These are phyloP conservation scores for Scyliorhinus canicula DNA, from an alignment of 2,797 vertebrate genomes.

Conservation along the genomic window DNA sequence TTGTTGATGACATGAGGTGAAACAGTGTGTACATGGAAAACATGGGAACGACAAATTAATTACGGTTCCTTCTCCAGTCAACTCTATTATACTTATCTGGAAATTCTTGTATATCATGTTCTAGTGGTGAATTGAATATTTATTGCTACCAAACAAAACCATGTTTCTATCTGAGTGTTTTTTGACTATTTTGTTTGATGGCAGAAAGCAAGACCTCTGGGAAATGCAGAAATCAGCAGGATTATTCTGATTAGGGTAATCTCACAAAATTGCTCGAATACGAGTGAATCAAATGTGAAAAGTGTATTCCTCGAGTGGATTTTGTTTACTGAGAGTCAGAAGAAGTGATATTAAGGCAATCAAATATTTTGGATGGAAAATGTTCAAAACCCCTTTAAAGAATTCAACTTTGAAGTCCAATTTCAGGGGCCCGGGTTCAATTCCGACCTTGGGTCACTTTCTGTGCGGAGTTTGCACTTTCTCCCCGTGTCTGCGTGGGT, in stretches of 20 bases:
- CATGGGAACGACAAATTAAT: slow-evolving; percentile 18
- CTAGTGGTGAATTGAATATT: neutral
- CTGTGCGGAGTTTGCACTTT: too few species aligned
- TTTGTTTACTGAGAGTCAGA: neutral
- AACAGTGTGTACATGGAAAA: neutral
- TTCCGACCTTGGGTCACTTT: too few species aligned
- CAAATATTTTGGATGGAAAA: slow-evolving; percentile 6
- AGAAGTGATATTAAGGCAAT: neutral
- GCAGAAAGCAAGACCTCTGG: neutral
- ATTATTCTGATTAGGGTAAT: neutral
- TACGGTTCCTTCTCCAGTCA: neutral
- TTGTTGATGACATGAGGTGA: slow-evolving; percentile 6
- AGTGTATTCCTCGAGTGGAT: neutral
- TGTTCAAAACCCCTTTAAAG: neutral
- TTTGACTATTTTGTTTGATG: neutral
- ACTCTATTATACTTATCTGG: neutral
- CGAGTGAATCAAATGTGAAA: neutral
- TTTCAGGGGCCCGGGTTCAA: too few species aligned
- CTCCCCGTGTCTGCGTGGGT: too few species aligned
- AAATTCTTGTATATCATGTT: neutral
- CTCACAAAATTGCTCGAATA: neutral
- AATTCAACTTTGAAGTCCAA: neutral
- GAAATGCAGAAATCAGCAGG: neutral
- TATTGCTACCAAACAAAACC: neutral
- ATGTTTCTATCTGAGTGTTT: neutral